Evolutionary conservation across 2,113 vertebrate species (phyloP).

Genomic region (Sceloporus tristichus): DNA sequence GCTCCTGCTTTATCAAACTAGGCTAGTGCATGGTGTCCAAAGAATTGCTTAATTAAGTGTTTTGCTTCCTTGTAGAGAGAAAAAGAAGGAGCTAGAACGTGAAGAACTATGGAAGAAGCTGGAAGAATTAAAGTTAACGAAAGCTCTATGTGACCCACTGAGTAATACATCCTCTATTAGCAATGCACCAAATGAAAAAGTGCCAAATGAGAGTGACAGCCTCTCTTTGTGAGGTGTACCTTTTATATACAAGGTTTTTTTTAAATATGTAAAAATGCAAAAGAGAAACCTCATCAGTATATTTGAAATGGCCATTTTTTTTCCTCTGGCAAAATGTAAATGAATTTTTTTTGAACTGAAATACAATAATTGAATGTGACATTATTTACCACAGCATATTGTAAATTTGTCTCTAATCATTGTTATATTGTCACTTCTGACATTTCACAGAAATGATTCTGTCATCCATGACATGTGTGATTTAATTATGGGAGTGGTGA

Average conservation of each 20-base stretch:
- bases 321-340: conserved; percentile 78
- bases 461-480: conserved; percentile 81
- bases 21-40: neutral
- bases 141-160: conserved; percentile 80
- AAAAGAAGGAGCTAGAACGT: conserved; percentile 96
- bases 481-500: conserved; percentile 81
- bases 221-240: conserved; percentile 65
- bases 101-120: conserved; percentile 95
- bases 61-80: conserved; percentile 85
- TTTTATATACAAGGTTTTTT: conserved; percentile 73
- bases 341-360: conserved; percentile 81
- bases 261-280: conserved; percentile 78
- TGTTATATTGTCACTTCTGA: conserved; percentile 85
- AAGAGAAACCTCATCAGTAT: conserved; percentile 86
- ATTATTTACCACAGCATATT: conserved; percentile 84
- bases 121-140: conserved; percentile 88
- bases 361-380: conserved; percentile 84
- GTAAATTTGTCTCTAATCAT: conserved; percentile 87
- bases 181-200: conserved; percentile 76
- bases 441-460: conserved; percentile 82
- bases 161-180: conserved; percentile 85
- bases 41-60: conserved; percentile 8
- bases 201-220: conserved; percentile 81
- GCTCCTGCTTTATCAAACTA: neutral
- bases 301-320: conserved; percentile 79